These are phyloP conservation scores for Drosophila micromelanica DNA, from an alignment of 1,140 invertebrate species.

Conservation along the genomic window DNA sequence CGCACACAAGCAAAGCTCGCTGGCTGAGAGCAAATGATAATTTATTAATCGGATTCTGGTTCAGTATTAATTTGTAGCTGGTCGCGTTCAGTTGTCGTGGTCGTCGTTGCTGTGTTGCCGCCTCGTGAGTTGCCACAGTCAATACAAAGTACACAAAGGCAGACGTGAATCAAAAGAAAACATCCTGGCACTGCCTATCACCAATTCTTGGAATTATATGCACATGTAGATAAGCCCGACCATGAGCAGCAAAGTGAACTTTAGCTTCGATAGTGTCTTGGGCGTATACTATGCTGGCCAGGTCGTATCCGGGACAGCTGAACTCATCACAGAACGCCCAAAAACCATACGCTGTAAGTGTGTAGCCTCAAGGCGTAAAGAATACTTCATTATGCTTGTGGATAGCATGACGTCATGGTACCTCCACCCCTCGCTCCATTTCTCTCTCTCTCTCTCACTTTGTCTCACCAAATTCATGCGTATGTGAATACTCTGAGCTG, in stretches of 20 bases:
- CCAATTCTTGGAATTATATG: conserved; percentile 5
- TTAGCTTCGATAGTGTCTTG: conserved; percentile 85
- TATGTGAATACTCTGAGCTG: conserved; percentile 11
- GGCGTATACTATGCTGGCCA: conserved; percentile 86
- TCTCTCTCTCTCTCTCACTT: conserved; percentile 20
- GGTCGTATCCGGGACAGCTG: conserved; percentile 85
- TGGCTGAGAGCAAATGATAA: neutral
- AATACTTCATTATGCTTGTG: conserved; percentile 21
- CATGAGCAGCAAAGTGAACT: conserved; percentile 84
- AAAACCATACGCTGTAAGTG: conserved; percentile 85
- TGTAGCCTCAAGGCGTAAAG: conserved; percentile 43
- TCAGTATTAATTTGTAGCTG: conserved; percentile 63
- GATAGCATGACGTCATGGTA: conserved; percentile 66
- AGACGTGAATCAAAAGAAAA: conserved; percentile 8
- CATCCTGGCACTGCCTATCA: conserved; percentile 48
- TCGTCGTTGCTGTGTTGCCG: conserved; percentile 2
- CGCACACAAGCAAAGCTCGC: neutral
- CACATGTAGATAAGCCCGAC: neutral
- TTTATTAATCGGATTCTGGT: conserved; percentile 32
- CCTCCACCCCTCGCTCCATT: conserved; percentile 21
- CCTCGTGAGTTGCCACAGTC: conserved; percentile 13
- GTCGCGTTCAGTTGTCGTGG: conserved; percentile 47
- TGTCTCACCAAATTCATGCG: conserved; percentile 60
- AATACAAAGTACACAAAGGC: conserved; percentile 21
- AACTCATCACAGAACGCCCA: conserved; percentile 84